Base-by-base conservation (phyloP, 2,113 vertebrate species). In the Falco punctatus region DNA sequence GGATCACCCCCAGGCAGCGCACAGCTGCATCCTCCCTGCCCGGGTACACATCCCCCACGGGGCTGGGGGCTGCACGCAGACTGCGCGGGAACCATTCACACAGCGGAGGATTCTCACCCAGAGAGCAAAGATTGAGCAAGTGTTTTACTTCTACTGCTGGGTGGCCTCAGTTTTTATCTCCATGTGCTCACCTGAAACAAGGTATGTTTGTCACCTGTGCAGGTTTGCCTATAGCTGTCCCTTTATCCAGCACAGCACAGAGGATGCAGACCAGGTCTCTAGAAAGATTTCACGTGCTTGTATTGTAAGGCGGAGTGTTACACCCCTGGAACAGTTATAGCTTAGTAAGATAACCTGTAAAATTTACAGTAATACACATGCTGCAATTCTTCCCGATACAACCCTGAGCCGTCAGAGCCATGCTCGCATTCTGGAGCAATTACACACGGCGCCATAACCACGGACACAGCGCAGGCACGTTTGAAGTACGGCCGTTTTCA, bases 21-120 rank as follows among this genome's bases (percentile, higher is more conserved):
- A 26, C 3, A 26, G 13, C 23, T 9, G 2, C 32, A 12, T 6
- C 40, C 77, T 54, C 27, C 10, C 32, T 15, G 32, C 28, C n/a
- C 21, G 38, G n/a, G 58, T 3, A 5, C 10, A 5, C 21, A 58
- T 72, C 30, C 14, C 5, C 13, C 6, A 9, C 0, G 1, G 33
- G 12, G 22, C 48, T 61, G 13, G 15, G 15, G 13, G 27, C 33
- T 72, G 72, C 40, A 13, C 13, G 9, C 0, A 4, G 13, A 15
- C 42, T 27, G 20, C 3, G 0, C 4, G 26, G 24, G 23, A 69
- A 24, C 12, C 27, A 7, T 19, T 40, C 24, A 57, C 14, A 8
- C 0, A 48, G 32, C 51, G 6, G 4, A 3, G 12, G 11, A 26
- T 62, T 83, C 52, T 66, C 48, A 62, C 20, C 20, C 67, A n/a